Base-by-base conservation (phyloP, 1,140 invertebrate species). In the Lordiphosa mommai region DNA sequence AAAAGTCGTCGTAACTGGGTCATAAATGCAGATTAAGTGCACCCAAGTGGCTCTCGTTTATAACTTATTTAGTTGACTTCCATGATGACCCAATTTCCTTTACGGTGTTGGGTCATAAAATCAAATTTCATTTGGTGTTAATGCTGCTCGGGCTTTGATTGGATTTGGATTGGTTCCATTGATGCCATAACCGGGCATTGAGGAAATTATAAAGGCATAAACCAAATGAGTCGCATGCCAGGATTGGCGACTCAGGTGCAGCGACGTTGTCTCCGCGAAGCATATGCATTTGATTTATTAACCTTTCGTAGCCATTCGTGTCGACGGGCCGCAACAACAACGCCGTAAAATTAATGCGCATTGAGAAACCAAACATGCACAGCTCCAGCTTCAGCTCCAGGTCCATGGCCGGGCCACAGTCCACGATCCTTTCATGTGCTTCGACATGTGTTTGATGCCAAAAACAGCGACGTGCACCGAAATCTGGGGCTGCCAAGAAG, bases 261-360 rank as follows among this genome's bases (percentile, higher is more conserved):
- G 60, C 41, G 60, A 48, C 66, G n/a, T n/a, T n/a, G n/a, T n/a
- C n/a, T n/a, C n/a, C n/a, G 72, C 71, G 66, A 70, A 74, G 76
- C 77, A 80, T 72, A 80, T 82, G 67, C 66, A 80, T 80, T 80
- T 80, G 76, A 80, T 80, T 80, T 80, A 80, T 80, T 80, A 80
- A 80, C 76, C 76, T 80, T 72, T 80, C 76, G 71, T 80, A 82
- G 76, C 76, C 76, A 80, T 80, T 80, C 76, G 76, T 80, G 76
- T 80, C 76, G 76, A 80, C 76, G 44, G 57, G 79, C 73, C 71
- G 60, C 56, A 69, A 32, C 61, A 64, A 20, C 55, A 34, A 41
- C 14, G 52, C 64, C 55, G 55, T 61, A 80, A 80, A 80, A 80
- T 80, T 80, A 80, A 82, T 80, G 76, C 76, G 77, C 76, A 76